A percentile compares a stretch with the other conserved stretches of the same genome.
phyloP scores from a whole-genome alignment of 2,113 vertebrate genomes.

The Morone saxatilis region DNA sequence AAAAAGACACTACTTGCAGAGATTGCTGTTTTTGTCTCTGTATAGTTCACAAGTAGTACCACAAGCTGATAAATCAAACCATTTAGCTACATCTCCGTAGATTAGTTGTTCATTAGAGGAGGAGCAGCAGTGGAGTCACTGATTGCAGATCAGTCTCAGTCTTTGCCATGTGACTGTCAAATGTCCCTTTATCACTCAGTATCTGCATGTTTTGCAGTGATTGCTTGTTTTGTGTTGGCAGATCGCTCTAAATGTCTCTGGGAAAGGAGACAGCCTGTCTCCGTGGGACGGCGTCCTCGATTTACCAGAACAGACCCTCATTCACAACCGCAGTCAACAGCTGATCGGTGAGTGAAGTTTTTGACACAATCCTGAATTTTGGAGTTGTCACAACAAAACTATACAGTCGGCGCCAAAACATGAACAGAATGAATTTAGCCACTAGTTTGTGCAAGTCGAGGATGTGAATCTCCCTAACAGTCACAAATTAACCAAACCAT shows the following conservation, averaged over 20 bases:
- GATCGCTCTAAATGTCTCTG: constrained; percentile 97
- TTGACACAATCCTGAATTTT: background rate
- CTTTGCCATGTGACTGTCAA: background rate
- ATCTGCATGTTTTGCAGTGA: background rate
- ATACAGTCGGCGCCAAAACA: background rate
- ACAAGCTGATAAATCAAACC: no score
- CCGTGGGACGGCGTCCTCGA: constrained; percentile 96
- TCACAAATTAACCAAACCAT: no score
- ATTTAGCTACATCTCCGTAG: no score
- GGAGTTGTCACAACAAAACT: background rate
- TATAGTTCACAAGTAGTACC: no score
- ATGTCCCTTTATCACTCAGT: background rate
- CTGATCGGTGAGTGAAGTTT: constrained; percentile 89
- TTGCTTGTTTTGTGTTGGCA: constrained; percentile 77
- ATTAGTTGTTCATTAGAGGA: background rate
- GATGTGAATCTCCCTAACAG: no score
- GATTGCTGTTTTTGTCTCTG: background rate
- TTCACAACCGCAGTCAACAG: constrained; percentile 92
- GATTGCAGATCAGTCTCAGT: background rate
- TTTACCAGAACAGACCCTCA: constrained; percentile 91
- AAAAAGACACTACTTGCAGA: no score
- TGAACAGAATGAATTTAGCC: background rate
- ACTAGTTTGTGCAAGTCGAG: background rate
- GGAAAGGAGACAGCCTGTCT: constrained; percentile 96
- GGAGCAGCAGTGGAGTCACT: background rate